phyloP scores from a whole-genome alignment of 2,888 invertebrate genomes.

The Gastracanthus pulcherrimus region DNA sequence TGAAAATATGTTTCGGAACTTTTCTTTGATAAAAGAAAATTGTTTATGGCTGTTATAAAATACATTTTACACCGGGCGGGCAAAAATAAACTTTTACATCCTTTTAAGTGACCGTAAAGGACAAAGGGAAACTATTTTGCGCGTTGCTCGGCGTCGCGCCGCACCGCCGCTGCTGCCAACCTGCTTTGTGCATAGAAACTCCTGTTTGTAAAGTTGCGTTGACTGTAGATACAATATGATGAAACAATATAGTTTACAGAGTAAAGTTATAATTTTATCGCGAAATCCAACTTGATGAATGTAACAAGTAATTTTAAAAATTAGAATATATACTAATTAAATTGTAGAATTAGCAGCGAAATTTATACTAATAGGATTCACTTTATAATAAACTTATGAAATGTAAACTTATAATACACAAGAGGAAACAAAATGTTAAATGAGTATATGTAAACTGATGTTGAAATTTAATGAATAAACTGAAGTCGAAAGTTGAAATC shows the following conservation, averaged over 20 bases:
- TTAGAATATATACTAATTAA: not conserved
- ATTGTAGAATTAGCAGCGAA: not conserved
- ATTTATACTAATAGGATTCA: too few species aligned
- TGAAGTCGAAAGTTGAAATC: too few species aligned
- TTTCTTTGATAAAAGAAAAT: constrained; percentile 18
- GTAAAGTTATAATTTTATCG: constrained; percentile 26
- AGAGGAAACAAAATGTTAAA: too few species aligned
- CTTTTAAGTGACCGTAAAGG: constrained; percentile 39
- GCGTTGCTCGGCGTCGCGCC: constrained; percentile 5
- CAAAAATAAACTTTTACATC: constrained; percentile 44
- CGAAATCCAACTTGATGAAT: constrained; percentile 12
- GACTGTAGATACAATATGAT: constrained; percentile 46
- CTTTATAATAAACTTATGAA: too few species aligned
- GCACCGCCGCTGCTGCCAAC: constrained; percentile 31
- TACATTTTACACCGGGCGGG: not conserved
- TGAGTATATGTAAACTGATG: too few species aligned
- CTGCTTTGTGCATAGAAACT: constrained; percentile 14
- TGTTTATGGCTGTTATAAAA: constrained; percentile 11
- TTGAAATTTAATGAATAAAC: too few species aligned
- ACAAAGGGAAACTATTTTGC: constrained; percentile 55
- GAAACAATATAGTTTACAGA: constrained; percentile 40
- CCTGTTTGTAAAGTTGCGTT: constrained; percentile 26
- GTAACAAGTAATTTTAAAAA: not conserved
- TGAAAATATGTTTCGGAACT: not conserved
- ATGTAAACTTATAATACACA: too few species aligned